Percentiles rank a stretch among this genome's conserved stretches.
Evolutionary conservation across 2,797 vertebrate genomes (phyloP).

Genomic region (Acrocephalus scirpaceus): DNA sequence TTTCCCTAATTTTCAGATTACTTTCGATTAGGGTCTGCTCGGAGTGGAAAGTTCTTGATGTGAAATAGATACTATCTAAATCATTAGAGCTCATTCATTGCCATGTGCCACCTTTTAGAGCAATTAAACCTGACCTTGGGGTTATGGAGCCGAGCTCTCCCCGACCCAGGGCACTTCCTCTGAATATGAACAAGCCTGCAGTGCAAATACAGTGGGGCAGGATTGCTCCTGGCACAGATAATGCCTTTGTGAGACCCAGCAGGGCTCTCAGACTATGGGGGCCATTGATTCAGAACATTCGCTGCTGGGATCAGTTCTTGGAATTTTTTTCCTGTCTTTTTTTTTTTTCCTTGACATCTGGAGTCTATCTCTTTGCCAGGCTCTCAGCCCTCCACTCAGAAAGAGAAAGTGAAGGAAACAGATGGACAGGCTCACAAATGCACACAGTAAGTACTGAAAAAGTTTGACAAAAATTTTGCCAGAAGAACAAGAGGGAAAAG

Average conservation of each 20-base stretch:
- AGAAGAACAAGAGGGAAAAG: background rate
- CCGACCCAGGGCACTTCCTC: constrained; percentile 92
- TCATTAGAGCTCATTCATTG: constrained; percentile 90
- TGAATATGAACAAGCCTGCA: constrained; percentile 84
- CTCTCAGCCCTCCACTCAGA: constrained; percentile 20
- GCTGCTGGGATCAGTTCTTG: constrained; percentile 52
- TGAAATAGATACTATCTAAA: constrained; percentile 98
- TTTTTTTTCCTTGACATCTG: constrained; percentile 73
- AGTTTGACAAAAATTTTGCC: background rate
- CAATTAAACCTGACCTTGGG: constrained; percentile 86
- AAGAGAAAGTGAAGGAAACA: constrained; percentile 45
- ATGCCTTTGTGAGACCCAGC: constrained; percentile 83
- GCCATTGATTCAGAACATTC: constrained; percentile 71
- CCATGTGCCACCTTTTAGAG: constrained; percentile 91
- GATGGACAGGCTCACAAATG: background rate
- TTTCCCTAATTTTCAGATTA: constrained; percentile 90
- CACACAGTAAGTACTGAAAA: background rate
- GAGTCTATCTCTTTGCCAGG: constrained; percentile 71
- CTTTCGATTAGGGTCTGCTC: constrained; percentile 83
- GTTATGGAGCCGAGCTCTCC: constrained; percentile 86
- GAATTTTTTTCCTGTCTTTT: background rate
- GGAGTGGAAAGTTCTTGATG: constrained; percentile 84
- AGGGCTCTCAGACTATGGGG: constrained; percentile 47
- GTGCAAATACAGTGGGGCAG: constrained; percentile 66
- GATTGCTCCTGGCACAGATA: constrained; percentile 84